These are phyloP conservation scores for Criorhina ranunculi DNA, from an alignment of 2,888 invertebrate genomes.

Conservation along the genomic window DNA sequence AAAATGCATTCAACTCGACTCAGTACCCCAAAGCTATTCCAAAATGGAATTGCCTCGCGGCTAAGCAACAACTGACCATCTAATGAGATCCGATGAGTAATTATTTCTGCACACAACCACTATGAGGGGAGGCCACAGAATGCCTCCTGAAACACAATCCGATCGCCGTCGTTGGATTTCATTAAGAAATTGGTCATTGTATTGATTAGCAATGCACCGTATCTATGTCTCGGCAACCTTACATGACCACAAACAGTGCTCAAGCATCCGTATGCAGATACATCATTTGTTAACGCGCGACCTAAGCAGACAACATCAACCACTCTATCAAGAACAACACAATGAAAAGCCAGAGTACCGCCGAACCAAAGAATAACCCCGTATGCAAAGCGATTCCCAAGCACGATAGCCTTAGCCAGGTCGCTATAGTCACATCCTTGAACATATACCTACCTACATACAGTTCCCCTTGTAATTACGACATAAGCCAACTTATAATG, in stretches of 20 bases:
- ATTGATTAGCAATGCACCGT: slow-evolving; percentile 33
- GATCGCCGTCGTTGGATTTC: slow-evolving; percentile 28
- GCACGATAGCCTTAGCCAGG: slow-evolving; percentile 1
- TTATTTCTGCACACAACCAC: slow-evolving; percentile 16
- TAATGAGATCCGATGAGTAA: slow-evolving; percentile 61
- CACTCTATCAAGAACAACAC: slow-evolving; percentile 31
- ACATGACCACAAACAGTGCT: slow-evolving; percentile 45
- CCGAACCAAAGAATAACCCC: slow-evolving; percentile 21
- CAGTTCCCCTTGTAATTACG: slow-evolving; percentile 36
- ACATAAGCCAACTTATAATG: slow-evolving; percentile 47
- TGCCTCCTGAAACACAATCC: slow-evolving; percentile 1
- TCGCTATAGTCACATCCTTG: slow-evolving; percentile 24
- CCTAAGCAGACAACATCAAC: slow-evolving; percentile 19
- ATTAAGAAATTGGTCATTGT: slow-evolving; percentile 63
- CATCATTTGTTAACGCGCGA: slow-evolving; percentile 23
- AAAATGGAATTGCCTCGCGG: slow-evolving; percentile 40
- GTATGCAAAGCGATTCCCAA: slow-evolving; percentile 34
- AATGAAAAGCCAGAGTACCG: slow-evolving; percentile 23
- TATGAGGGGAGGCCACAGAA: background rate
- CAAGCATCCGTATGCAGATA: slow-evolving; percentile 1
- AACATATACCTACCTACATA: slow-evolving; percentile 18
- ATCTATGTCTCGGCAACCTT: background rate
- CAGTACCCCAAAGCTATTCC: slow-evolving; percentile 17
- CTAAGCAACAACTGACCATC: slow-evolving; percentile 45
- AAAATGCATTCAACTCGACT: slow-evolving; percentile 31